Evolutionary conservation across 2,888 invertebrate species (phyloP), one percentile per base, ranked within the genome.

Genomic region (Agriotes lineatus): DNA sequence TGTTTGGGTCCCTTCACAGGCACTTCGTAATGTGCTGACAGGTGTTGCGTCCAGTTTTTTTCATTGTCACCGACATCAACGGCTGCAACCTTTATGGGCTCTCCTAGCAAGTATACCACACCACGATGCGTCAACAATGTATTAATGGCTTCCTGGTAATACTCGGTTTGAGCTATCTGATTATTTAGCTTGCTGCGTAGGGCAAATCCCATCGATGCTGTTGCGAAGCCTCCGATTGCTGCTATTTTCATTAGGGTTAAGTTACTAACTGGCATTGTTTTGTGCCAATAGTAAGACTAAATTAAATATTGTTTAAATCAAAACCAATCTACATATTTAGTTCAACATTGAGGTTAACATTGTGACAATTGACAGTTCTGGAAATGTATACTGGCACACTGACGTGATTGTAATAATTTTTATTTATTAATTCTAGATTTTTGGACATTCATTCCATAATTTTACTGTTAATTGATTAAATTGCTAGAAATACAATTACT

Each of bases 1-100:
- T 90, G 88, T 78, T 91, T 92, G 0, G 89, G 82, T 1, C 94
- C 94, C 74, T 84, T 86, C 0, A 94, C 86, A 0, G 90, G 89
- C 2, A 94, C 85, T 79, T 87, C 86, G 78, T 91, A 90, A 79
- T 87, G 87, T 9, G 91, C 91, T 6, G 77, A 81, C 22, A 84
- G 76, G 0, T 85, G 87, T 78, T 89, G 87, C 48, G 87, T 86
- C 74, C 80, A 87, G 71, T 86, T 87, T 50, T 86, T 86, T 52
- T 85, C 82, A 2, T 79, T 72, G 76, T 90, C 87, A 1, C 85
- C 85, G 35, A 93, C 78, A 81, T 92, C 89, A 68, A 93, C 87
- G 2, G 85, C 85, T 57, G 85, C 85, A 67, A 90, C 90, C 80
- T 87, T 89, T 35, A 94, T 91, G 0, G 94, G 94, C 81, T 93